Evolutionary conservation across 2,113 vertebrate species (phyloP).

Genomic region (Mustelus asterias): DNA sequence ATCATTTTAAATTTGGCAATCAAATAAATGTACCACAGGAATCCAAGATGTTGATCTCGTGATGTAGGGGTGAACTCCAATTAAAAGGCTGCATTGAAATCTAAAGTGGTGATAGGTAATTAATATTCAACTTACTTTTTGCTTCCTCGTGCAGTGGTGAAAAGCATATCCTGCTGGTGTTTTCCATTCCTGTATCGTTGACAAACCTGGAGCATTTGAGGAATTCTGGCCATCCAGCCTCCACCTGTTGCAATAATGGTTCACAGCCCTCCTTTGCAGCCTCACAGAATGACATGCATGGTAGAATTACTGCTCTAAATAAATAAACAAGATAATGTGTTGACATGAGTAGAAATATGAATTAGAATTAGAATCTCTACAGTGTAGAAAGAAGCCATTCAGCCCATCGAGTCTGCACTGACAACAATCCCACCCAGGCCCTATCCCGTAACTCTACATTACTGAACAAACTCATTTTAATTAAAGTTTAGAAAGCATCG

Average conservation of each 20-base stretch:
- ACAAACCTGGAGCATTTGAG: constrained; percentile 85
- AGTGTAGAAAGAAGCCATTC: too few species aligned
- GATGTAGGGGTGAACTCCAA: background rate
- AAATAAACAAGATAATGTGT: background rate
- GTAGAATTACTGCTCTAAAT: constrained; percentile 54
- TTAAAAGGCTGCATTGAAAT: background rate
- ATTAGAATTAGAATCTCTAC: background rate
- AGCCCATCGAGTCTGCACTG: too few species aligned
- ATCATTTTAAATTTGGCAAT: background rate
- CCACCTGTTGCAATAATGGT: constrained; percentile 81
- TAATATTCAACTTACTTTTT: constrained; percentile 60
- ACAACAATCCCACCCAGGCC: too few species aligned
- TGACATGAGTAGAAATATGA: background rate
- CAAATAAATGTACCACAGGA: background rate
- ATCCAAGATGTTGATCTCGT: background rate
- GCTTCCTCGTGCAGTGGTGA: constrained; percentile 67
- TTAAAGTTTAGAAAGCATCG: background rate
- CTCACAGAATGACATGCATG: constrained; percentile 85
- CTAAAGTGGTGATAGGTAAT: background rate
- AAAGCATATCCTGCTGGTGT: constrained; percentile 59
- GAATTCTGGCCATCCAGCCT: constrained; percentile 87
- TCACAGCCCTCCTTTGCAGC: constrained; percentile 85
- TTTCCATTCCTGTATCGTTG: constrained; percentile 53
- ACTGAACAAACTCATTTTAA: background rate
- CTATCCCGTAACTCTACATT: background rate